These are phyloP conservation scores for Pterobdella sp. DNA, from an alignment of 2,888 invertebrate species.

Conservation along the genomic window DNA sequence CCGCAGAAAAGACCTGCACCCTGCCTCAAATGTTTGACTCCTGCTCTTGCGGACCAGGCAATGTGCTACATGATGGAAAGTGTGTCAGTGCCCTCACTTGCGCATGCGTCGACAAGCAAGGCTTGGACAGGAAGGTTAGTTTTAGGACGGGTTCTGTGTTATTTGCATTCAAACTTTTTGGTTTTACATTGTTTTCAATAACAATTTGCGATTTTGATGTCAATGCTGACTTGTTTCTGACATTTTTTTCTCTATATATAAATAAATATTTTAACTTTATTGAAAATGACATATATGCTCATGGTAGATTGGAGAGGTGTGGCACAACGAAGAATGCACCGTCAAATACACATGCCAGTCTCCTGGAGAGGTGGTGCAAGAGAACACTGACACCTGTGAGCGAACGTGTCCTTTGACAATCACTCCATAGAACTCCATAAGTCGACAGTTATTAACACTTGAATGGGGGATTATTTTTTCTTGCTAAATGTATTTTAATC, in stretches of 20 bases:
- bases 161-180: too few relatives aligned
- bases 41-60: conserved; percentile 8
- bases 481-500: too few relatives aligned
- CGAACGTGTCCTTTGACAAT: not conserved
- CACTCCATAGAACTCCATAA: too few relatives aligned
- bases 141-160: too few relatives aligned
- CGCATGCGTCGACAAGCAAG: conserved; percentile 1
- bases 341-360: not conserved
- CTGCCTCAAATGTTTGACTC: not conserved
- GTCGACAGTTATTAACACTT: too few relatives aligned
- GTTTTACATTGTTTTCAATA: too few relatives aligned
- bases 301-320: not conserved
- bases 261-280: too few relatives aligned
- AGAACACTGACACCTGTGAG: conserved; percentile 3
- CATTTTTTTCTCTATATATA: too few relatives aligned
- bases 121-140: conserved; percentile 13
- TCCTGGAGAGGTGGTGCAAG: not conserved
- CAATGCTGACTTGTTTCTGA: too few relatives aligned
- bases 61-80: not conserved
- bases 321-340: conserved; percentile 20
- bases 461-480: too few relatives aligned
- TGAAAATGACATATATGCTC: too few relatives aligned
- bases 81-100: not conserved
- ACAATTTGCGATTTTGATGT: too few relatives aligned
- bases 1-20: not conserved